phyloP scores from a whole-genome alignment of 2,888 invertebrate species.

The Eristalis tenax region DNA sequence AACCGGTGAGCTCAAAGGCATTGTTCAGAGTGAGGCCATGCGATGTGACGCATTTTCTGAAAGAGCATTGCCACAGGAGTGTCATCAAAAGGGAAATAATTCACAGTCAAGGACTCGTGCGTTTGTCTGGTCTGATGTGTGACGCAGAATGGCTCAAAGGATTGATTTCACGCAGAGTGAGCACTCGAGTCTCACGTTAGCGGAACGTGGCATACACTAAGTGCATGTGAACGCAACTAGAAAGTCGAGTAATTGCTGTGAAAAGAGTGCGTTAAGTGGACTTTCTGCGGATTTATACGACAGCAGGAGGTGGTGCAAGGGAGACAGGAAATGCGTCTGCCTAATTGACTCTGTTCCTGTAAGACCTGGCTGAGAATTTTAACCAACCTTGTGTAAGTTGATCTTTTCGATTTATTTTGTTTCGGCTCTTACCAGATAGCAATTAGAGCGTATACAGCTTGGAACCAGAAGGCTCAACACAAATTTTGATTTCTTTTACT shows the following conservation, averaged over 20 bases:
- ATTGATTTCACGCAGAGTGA: neutral
- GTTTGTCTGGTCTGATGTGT: neutral
- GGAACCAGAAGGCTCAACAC: too few relatives aligned
- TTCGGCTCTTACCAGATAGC: too few relatives aligned
- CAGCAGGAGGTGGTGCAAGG: too few relatives aligned
- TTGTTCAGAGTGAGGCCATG: neutral
- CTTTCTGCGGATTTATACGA: too few relatives aligned
- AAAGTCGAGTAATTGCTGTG: neutral
- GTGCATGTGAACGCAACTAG: neutral
- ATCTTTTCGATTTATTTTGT: too few relatives aligned
- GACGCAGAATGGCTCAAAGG: neutral
- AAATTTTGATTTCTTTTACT: too few relatives aligned
- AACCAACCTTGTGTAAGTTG: too few relatives aligned
- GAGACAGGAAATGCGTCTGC: too few relatives aligned
- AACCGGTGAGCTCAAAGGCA: neutral
- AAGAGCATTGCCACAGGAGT: neutral
- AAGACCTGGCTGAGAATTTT: too few relatives aligned
- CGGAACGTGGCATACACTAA: neutral
- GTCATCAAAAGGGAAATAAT: neutral
- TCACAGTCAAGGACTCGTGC: neutral
- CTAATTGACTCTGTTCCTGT: too few relatives aligned
- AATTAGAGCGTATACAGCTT: too few relatives aligned
- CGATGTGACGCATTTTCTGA: neutral
- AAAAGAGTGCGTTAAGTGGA: neutral
- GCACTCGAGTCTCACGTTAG: neutral